phyloP scores from a whole-genome alignment of 2,113 vertebrate genomes.

The Aptenodytes forsteri region DNA sequence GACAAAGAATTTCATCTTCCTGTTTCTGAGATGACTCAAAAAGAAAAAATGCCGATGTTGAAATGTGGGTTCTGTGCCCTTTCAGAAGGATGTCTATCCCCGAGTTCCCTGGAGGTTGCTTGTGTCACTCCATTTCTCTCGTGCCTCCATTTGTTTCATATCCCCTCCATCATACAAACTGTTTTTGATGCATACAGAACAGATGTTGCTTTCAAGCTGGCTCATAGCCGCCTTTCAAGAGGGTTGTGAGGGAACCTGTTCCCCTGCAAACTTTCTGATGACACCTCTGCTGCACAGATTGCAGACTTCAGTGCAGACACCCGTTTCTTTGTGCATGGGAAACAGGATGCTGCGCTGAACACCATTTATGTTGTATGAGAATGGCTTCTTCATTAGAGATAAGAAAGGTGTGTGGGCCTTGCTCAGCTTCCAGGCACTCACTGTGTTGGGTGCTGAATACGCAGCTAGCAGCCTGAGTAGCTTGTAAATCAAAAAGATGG shows the following conservation, averaged over 20 bases:
- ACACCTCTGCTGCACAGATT: background rate
- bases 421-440: background rate
- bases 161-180: fast-evolving
- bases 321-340: background rate
- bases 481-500: background rate
- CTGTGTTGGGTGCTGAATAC: background rate
- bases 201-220: background rate
- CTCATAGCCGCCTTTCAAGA: background rate
- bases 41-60: fast-evolving
- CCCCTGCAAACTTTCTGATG: background rate
- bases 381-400: background rate
- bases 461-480: background rate
- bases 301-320: background rate
- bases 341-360: background rate
- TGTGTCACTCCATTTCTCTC: background rate
- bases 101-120: background rate
- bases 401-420: background rate
- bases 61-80: background rate
- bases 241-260: background rate
- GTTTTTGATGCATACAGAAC: background rate
- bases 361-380: background rate
- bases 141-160: fast-evolving
- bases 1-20: background rate
- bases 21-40: background rate
- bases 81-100: background rate